phyloP scores from a whole-genome alignment of 2,797 vertebrate genomes.

The Sebastes wilsoni region DNA sequence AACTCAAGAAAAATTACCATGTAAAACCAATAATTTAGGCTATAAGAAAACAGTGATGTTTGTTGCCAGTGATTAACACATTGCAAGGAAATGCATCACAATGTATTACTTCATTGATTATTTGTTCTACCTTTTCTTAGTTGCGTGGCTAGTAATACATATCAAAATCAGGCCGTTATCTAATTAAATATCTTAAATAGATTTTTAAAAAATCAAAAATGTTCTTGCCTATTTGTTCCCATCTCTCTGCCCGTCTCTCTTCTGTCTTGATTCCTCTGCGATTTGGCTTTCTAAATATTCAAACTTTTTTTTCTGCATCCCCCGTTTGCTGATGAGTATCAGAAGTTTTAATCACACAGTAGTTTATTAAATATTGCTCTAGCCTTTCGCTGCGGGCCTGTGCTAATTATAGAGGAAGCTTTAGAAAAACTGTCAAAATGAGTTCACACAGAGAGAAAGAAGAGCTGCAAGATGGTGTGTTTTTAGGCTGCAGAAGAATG shows the following conservation, averaged over 20 bases:
- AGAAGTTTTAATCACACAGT: slow-evolving; percentile 77
- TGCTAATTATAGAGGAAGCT: slow-evolving; percentile 76
- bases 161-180: background rate
- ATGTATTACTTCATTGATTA: background rate
- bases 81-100: background rate
- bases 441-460: slow-evolving; percentile 42
- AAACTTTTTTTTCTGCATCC: background rate
- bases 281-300: slow-evolving; percentile 19
- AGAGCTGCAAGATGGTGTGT: slow-evolving; percentile 28
- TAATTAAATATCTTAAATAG: background rate
- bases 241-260: background rate
- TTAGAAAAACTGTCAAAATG: slow-evolving; percentile 60
- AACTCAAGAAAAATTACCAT: background rate
- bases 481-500: slow-evolving; percentile 12
- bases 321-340: slow-evolving; percentile 28
- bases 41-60: background rate
- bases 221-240: too few relatives aligned
- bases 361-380: slow-evolving; percentile 77
- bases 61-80: background rate
- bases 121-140: background rate
- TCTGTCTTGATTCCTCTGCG: background rate
- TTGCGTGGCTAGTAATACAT: background rate
- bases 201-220: too few relatives aligned
- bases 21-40: background rate
- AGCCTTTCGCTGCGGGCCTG: slow-evolving; percentile 54